These are phyloP conservation scores for Polydrusus tereticollis DNA, from an alignment of 2,888 invertebrate species.

Conservation along the genomic window DNA sequence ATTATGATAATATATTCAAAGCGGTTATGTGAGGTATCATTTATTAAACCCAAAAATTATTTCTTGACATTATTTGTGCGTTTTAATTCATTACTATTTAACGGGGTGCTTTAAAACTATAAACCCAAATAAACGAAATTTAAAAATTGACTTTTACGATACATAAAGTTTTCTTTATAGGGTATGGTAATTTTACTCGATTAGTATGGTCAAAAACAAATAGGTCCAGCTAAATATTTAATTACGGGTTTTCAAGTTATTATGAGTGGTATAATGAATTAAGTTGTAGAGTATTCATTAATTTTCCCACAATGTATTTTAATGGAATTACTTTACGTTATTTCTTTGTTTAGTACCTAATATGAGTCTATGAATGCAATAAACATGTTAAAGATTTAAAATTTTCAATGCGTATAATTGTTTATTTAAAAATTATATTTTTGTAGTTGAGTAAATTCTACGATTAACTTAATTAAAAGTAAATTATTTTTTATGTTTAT, in stretches of 20 bases:
- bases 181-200: constrained; percentile 18
- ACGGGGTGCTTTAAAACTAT: constrained; percentile 49
- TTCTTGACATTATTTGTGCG: constrained; percentile 46
- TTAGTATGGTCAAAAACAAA: constrained; percentile 18
- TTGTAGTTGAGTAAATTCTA: too few relatives aligned
- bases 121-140: constrained; percentile 54
- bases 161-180: constrained; percentile 44
- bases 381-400: too few relatives aligned
- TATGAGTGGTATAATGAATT: background rate
- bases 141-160: constrained; percentile 53
- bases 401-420: too few relatives aligned
- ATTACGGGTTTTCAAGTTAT: background rate
- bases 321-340: background rate
- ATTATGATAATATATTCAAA: constrained; percentile 55
- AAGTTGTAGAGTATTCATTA: background rate
- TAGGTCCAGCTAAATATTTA: constrained; percentile 7
- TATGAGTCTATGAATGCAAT: too few relatives aligned
- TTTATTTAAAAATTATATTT: too few relatives aligned
- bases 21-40: constrained; percentile 44
- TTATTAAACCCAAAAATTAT: constrained; percentile 44
- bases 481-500: too few relatives aligned
- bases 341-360: background rate
- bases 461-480: too few relatives aligned
- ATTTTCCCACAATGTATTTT: background rate
- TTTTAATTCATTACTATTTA: constrained; percentile 45